phyloP scores from a whole-genome alignment of 2,797 vertebrate genomes.

The Notamacropus eugenii region DNA sequence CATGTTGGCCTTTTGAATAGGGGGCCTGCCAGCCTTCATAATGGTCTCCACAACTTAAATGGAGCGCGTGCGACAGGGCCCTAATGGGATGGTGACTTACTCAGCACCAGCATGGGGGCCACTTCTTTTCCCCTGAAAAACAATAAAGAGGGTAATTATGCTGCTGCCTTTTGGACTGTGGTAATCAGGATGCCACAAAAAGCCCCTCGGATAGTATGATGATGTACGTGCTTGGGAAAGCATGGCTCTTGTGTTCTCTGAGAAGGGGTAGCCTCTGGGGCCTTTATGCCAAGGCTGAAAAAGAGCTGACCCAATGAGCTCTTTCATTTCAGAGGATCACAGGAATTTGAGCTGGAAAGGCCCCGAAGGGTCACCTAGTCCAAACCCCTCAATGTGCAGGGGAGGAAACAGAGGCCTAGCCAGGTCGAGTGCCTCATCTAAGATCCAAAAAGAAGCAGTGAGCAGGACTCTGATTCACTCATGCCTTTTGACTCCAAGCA shows the following conservation, averaged over 20 bases:
- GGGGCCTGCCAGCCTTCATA: not conserved
- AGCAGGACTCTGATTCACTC: not conserved
- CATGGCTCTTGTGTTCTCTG: not conserved
- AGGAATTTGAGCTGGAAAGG: not conserved
- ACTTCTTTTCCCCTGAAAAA: not conserved
- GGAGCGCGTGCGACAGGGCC: not conserved
- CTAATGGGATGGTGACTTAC: not conserved
- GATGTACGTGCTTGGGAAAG: slow-evolving; percentile 5
- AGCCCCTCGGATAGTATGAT: not conserved
- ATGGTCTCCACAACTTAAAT: not conserved
- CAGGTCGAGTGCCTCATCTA: not conserved
- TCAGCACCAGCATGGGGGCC: not conserved
- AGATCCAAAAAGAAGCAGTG: not conserved
- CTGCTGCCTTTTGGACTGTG: not conserved
- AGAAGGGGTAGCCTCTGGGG: not conserved
- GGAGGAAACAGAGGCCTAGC: not conserved
- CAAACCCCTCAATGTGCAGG: not conserved
- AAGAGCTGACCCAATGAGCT: not conserved
- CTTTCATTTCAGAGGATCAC: not conserved
- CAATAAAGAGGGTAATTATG: not conserved
- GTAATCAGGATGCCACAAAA: not conserved
- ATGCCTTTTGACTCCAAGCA: not conserved
- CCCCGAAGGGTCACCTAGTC: not conserved
- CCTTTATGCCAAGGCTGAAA: not conserved
- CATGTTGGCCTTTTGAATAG: not conserved